These are phyloP conservation scores for Phymastichus coffea DNA, from an alignment of 1,140 invertebrate genomes.

Conservation along the genomic window DNA sequence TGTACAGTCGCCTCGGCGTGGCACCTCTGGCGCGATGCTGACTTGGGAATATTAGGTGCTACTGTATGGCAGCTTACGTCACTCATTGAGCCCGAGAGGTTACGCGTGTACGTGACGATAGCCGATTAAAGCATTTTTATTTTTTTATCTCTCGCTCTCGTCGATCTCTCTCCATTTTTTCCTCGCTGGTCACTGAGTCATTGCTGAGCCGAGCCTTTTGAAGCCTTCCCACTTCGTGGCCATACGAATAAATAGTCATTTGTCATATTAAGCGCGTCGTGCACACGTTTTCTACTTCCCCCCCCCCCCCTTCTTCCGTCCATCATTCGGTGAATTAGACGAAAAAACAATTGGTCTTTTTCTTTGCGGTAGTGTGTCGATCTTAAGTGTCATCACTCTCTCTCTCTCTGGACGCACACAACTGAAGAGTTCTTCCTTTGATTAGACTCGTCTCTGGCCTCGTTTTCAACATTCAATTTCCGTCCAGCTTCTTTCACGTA, in stretches of 20 bases:
- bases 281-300: neutral
- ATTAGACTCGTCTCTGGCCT: too few relatives aligned
- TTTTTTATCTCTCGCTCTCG: neutral
- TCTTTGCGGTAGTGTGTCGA: neutral
- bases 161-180: too few relatives aligned
- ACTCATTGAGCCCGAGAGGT: slow-evolving; percentile 25
- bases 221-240: neutral
- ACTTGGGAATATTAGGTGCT: too few relatives aligned
- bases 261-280: slow-evolving; percentile 25
- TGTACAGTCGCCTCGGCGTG: too few relatives aligned
- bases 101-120: neutral
- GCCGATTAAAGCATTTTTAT: neutral
- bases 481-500: too few relatives aligned
- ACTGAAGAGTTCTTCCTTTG: too few relatives aligned
- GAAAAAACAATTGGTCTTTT: neutral
- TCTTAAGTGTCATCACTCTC: neutral
- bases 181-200: slow-evolving; percentile 8
- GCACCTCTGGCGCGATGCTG: too few relatives aligned
- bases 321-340: slow-evolving; percentile 21
- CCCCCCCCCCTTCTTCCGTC: slow-evolving; percentile 14
- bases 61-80: too few relatives aligned
- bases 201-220: slow-evolving; percentile 18
- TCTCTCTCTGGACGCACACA: too few relatives aligned
- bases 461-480: too few relatives aligned
- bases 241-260: slow-evolving; percentile 18